Evolutionary conservation across 2,113 vertebrate species (phyloP), one percentile per base, ranked within the genome.

Genomic region (Anhinga anhinga): DNA sequence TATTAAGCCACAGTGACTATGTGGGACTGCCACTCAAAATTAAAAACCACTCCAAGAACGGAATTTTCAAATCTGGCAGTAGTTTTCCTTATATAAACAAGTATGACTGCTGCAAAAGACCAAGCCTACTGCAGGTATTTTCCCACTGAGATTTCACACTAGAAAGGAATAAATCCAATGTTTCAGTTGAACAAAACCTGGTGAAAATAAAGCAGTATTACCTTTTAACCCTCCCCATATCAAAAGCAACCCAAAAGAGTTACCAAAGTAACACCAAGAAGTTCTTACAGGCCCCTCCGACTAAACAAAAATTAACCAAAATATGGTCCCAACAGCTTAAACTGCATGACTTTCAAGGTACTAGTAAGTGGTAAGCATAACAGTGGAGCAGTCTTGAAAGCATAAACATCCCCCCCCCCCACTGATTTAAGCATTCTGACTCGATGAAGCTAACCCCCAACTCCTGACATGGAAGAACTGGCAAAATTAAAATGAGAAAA

Each of bases 401-500:
- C 5, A 17, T 20, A 7, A 61, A 53, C 19, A 40, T 40, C 38
- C 38, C 38, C 38, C 38, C 38, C 52, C 47, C 47, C 47, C 47
- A 45, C 18, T 29, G 3, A 53, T 45, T 45, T 29, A 49, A 69
- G 18, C 29, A 56, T 17, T 3, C 1, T 30, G 27, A 71, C 40
- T 52, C 22, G 17, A 52, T 62, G 17, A 67, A 38, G 26, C 7
- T 56, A 66, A 61, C 11, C 10, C 26, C 7, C 9, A 65, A 44
- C 8, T 67, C 7, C 10, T 30, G 58, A 8, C 27, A 52, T 0
- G 1, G 1, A 79, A 62, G 40, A 62, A 71, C 11, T 2, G 5
- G 9, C 27, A 65, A 50, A 90, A 45, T 18, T 11, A 59, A 59
- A 50, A 59, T 4, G 18, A 22, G 13, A 52, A 7, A 49, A 49